These are phyloP conservation scores for Heterotis niloticus DNA, from an alignment of 2,113 vertebrate genomes.

Conservation along the genomic window DNA sequence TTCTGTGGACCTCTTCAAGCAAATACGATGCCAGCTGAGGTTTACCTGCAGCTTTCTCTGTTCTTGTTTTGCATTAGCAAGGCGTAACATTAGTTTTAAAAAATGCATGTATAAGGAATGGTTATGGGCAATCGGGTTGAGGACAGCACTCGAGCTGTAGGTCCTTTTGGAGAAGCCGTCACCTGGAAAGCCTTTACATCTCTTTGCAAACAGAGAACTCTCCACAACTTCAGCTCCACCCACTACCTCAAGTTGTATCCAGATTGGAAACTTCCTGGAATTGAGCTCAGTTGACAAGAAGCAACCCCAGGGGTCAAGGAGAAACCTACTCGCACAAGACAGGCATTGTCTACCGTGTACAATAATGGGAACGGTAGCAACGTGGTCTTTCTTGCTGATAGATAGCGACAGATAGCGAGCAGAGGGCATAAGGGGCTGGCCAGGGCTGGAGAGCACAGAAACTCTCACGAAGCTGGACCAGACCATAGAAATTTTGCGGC, in stretches of 20 bases:
- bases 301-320: slow-evolving; percentile 15
- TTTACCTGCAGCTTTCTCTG: neutral
- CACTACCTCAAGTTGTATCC: neutral
- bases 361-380: slow-evolving; percentile 21
- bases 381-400: neutral
- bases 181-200: slow-evolving; percentile 15
- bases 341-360: slow-evolving; percentile 17
- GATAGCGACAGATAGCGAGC: neutral
- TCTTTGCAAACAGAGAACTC: neutral
- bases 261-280: slow-evolving; percentile 22
- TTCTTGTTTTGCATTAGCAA: neutral
- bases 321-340: neutral
- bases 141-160: neutral
- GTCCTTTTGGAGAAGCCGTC: neutral
- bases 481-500: neutral
- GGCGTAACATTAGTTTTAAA: neutral
- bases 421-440: neutral
- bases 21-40: too few species aligned
- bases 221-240: neutral
- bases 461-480: neutral
- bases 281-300: slow-evolving; percentile 15
- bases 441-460: neutral
- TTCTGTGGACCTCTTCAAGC: too few species aligned
- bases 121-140: too few species aligned
- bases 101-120: too few species aligned